Evolutionary conservation across 2,888 invertebrate species (phyloP).

Genomic region (Phymatocera aterrima): DNA sequence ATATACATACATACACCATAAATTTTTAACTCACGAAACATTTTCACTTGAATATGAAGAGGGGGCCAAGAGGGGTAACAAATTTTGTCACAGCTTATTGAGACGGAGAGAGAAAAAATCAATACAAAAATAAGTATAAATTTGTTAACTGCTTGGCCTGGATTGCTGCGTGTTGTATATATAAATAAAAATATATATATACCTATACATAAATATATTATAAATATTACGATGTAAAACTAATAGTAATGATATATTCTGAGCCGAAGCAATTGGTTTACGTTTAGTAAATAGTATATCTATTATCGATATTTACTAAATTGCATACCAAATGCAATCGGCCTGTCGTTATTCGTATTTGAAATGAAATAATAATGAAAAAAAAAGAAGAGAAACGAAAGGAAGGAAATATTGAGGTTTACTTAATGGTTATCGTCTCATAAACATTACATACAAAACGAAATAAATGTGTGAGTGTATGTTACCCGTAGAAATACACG

Average conservation of each 20-base stretch:
- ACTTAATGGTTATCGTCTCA: constrained; percentile 62
- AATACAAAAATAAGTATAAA: constrained; percentile 47
- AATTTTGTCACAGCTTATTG: constrained; percentile 35
- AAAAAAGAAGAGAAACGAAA: constrained; percentile 62
- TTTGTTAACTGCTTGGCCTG: constrained; percentile 54
- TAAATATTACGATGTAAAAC: constrained; percentile 69
- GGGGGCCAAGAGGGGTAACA: constrained; percentile 48
- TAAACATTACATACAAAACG: constrained; percentile 53
- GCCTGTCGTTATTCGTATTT: constrained; percentile 70
- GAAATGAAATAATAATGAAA: constrained; percentile 63
- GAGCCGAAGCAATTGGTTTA: constrained; percentile 69
- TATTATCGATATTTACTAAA: constrained; percentile 61
- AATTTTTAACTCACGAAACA: constrained; percentile 55
- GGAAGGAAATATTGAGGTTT: constrained; percentile 61
- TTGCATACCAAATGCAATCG: constrained; percentile 69
- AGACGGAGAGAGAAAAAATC: background rate
- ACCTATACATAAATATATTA: constrained; percentile 67
- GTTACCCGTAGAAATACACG: constrained; percentile 55
- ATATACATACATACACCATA: constrained; percentile 2
- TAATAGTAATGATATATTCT: constrained; percentile 69
- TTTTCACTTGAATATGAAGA: constrained; percentile 57
- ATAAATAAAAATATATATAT: constrained; percentile 54
- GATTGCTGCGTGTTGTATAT: constrained; percentile 72
- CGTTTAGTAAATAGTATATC: constrained; percentile 63
- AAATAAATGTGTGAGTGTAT: constrained; percentile 57